phyloP scores from a whole-genome alignment of 2,113 vertebrate genomes.

The Mungos mungo region DNA sequence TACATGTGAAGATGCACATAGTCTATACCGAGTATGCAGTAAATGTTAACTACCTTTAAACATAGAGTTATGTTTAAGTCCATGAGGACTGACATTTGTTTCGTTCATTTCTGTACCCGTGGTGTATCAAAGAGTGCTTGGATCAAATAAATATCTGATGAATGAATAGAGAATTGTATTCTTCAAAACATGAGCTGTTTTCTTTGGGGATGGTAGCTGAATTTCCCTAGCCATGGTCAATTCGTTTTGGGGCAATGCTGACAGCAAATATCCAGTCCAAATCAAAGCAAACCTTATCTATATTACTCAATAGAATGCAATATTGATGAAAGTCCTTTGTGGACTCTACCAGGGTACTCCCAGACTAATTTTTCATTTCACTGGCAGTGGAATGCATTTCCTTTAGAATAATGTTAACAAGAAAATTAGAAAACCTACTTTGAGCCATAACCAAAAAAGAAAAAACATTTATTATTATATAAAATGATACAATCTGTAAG shows the following conservation, averaged over 20 bases:
- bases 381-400: not conserved
- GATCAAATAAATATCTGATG: not conserved
- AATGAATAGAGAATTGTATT: not conserved
- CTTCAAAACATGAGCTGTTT: not conserved
- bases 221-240: not conserved
- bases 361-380: not conserved
- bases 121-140: not conserved
- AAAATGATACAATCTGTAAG: not conserved
- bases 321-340: not conserved
- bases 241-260: not conserved
- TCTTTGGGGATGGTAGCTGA: not conserved
- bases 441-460: not conserved
- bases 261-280: not conserved
- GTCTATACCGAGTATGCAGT: not conserved
- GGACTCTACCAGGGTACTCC: not conserved
- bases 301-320: not conserved
- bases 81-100: not conserved
- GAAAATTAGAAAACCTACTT: not conserved
- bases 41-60: not conserved
- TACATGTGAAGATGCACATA: not conserved
- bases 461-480: not conserved
- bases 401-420: not conserved
- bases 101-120: not conserved
- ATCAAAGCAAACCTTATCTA: not conserved
- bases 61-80: not conserved